These are phyloP conservation scores for Drosophila hydei DNA, from an alignment of 1,140 invertebrate genomes.

Conservation along the genomic window DNA sequence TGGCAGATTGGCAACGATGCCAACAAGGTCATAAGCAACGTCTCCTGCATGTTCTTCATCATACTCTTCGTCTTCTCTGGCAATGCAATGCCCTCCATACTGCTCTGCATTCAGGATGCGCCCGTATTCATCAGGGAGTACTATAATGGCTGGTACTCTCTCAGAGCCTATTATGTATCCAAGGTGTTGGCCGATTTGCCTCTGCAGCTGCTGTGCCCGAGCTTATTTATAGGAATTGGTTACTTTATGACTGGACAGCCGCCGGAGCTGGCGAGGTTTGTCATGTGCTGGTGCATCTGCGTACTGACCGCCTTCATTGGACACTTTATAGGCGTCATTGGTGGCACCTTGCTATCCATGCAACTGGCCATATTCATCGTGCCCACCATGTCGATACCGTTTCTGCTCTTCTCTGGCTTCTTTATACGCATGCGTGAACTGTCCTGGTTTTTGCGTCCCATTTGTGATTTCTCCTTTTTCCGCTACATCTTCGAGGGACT, in stretches of 20 bases:
- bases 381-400: constrained; percentile 91
- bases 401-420: constrained; percentile 93
- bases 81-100: constrained; percentile 94
- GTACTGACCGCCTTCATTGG: constrained; percentile 90
- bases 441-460: constrained; percentile 88
- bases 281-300: constrained; percentile 89
- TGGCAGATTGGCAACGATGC: constrained; percentile 92
- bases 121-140: constrained; percentile 94
- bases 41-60: constrained; percentile 92
- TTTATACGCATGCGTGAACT: constrained; percentile 92
- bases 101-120: constrained; percentile 93
- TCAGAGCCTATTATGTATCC: constrained; percentile 92
- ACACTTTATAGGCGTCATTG: constrained; percentile 91
- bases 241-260: constrained; percentile 94
- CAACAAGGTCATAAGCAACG: constrained; percentile 90
- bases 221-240: constrained; percentile 89
- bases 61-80: constrained; percentile 94
- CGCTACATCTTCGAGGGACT: constrained; percentile 92
- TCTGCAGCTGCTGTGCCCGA: constrained; percentile 90
- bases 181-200: constrained; percentile 94
- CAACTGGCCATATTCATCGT: constrained; percentile 92
- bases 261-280: constrained; percentile 87
- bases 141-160: constrained; percentile 95
- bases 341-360: constrained; percentile 89
- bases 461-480: constrained; percentile 91